Evolutionary conservation across 2,797 vertebrate genomes (phyloP), one percentile per base, ranked within the genome.

Genomic region (Percopsis omiscomaycus): DNA sequence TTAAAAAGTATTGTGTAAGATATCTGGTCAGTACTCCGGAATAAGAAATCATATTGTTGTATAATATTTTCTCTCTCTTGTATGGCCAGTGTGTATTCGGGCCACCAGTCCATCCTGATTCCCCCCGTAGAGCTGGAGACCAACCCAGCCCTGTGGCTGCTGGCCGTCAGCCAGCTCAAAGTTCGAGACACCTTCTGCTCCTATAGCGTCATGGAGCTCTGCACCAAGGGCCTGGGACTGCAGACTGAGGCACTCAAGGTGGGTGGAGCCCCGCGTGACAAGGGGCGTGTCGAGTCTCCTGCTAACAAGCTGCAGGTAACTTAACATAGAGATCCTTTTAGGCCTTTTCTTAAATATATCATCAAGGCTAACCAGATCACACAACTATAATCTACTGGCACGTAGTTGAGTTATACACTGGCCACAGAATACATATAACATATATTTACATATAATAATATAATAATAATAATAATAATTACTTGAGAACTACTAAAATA

Each of bases 171-270:
- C 91, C 97, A 98, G 91, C 96, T 98, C 88, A 93, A 95, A 89
- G 97, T 99, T 77, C 92, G 97, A 71, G 97, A 98, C 91, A 99
- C 97, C 5, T 99, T 99, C 89, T 99, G 97, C 71, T 99, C 97
- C 70, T 99, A 99, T 88, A 98, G 96, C 0, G 97, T 98, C 84
- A 99, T 99, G 97, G 97, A 99, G 88, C 95, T 99, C 42, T 99
- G 97, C 89, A 99, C 97, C 88, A 98, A 98, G 88, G 97, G 96
- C 3, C 95, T 99, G 1, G 97, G 97, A 59, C 94, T 97, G 0
- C 97, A 99, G 89, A 99, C 97, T 0, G 97, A 99, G 69, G 96
- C 96, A 0, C 93, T 99, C 72, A 99, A 98, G 97, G 97, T 98
- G 87, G 13, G 45, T 12, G n/a, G 10, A 27, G 30, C 22, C 10